Percentiles rank a stretch among this genome's conserved stretches.
Evolutionary conservation across 2,888 invertebrate species (phyloP).

Genomic region (Ischnura elegans): DNA sequence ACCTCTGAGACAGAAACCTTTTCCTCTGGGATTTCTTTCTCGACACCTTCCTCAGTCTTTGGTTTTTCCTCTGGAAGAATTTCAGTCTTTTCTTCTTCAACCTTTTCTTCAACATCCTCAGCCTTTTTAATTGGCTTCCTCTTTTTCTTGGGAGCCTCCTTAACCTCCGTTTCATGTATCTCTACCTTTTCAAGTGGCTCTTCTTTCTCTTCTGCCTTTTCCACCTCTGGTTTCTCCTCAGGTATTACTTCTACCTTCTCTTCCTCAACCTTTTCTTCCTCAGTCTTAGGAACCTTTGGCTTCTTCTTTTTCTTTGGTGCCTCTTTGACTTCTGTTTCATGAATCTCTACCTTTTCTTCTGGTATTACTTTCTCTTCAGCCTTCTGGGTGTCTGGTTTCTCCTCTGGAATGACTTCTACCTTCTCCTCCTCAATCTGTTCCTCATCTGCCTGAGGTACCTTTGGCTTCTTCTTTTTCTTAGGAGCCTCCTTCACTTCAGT

Average conservation of each 20-base stretch:
- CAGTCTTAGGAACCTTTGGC: conserved; percentile 71
- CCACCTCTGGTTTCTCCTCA: conserved; percentile 60
- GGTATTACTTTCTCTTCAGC: conserved; percentile 72
- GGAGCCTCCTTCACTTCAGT: conserved; percentile 37
- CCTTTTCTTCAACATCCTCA: conserved; percentile 75
- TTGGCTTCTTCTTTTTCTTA: conserved; percentile 26
- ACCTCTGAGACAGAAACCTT: conserved; percentile 70
- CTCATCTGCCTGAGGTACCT: neutral
- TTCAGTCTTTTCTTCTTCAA: conserved; percentile 70
- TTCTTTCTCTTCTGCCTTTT: conserved; percentile 71
- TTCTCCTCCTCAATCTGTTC: conserved; percentile 65
- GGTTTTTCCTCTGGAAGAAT: conserved; percentile 69
- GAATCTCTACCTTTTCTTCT: conserved; percentile 73
- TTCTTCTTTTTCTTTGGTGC: conserved; percentile 74
- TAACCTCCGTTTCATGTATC: conserved; percentile 69
- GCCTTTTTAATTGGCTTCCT: conserved; percentile 70
- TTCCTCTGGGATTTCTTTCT: conserved; percentile 74
- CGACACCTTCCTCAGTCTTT: conserved; percentile 71
- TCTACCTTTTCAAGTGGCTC: conserved; percentile 74
- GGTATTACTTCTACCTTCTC: conserved; percentile 47
- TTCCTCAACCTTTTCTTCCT: neutral
- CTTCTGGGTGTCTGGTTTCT: conserved; percentile 20
- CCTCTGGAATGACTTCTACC: conserved; percentile 39
- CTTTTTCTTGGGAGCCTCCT: conserved; percentile 20
- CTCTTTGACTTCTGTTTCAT: conserved; percentile 71